phyloP scores from a whole-genome alignment of 2,113 vertebrate species.

The Ptychochromis oligacanthus region DNA sequence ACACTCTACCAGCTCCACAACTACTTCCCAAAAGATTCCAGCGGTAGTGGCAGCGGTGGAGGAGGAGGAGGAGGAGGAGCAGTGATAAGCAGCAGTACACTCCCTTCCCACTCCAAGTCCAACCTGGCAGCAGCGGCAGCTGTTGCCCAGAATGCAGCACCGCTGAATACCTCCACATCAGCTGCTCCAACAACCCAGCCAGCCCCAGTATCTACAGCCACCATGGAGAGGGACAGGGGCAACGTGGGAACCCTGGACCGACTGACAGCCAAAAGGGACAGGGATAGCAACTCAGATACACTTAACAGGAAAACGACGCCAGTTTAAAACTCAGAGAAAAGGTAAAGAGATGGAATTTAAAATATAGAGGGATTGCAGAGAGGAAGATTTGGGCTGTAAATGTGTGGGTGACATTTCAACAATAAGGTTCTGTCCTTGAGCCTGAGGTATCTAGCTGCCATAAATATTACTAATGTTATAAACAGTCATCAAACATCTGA shows the following conservation, averaged over 20 bases:
- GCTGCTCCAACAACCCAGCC: slow-evolving; percentile 73
- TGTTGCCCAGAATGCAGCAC: slow-evolving; percentile 70
- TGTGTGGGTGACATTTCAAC: slow-evolving; percentile 15
- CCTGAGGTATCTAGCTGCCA: slow-evolving; percentile 45
- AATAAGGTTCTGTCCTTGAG: slow-evolving; percentile 30
- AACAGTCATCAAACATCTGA: slow-evolving; percentile 45
- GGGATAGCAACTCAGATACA: slow-evolving; percentile 88
- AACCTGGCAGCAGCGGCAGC: slow-evolving; percentile 76
- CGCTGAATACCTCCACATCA: slow-evolving; percentile 81
- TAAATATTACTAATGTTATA: slow-evolving; percentile 39
- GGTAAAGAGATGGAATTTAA: background rate
- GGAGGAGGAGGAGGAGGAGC: slow-evolving; percentile 53
- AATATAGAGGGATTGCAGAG: too few species aligned
- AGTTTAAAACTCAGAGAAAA: slow-evolving; percentile 67
- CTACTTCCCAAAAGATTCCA: slow-evolving; percentile 87
- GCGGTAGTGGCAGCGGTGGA: slow-evolving; percentile 53
- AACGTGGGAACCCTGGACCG: slow-evolving; percentile 77
- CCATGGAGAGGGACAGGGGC: slow-evolving; percentile 82
- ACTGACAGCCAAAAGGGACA: slow-evolving; percentile 78
- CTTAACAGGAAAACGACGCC: slow-evolving; percentile 94
- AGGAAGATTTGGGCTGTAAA: slow-evolving; percentile 28
- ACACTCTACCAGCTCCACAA: slow-evolving; percentile 91
- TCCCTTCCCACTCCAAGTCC: slow-evolving; percentile 82
- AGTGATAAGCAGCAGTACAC: slow-evolving; percentile 74
- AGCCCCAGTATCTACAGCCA: slow-evolving; percentile 74